Conservation (phyloP, 2,797 vertebrate genomes). For the Megalops cyprinoides region DNA sequence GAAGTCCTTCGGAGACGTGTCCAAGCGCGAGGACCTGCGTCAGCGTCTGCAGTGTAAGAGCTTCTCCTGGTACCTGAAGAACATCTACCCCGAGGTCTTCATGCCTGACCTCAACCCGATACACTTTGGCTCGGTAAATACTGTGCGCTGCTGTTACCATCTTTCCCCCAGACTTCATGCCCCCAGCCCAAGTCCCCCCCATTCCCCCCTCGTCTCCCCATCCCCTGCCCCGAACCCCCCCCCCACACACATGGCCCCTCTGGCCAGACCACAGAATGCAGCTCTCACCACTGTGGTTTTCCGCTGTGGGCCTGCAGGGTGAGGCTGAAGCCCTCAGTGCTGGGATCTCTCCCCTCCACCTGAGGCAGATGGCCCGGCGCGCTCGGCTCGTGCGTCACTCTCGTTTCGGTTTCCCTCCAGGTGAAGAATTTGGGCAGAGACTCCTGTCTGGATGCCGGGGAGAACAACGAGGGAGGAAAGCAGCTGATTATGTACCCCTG, state of each 20-base stretch:
- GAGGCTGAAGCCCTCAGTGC: too few relatives aligned
- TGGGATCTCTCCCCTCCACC: too few relatives aligned
- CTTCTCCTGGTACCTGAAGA: slow-evolving; percentile 96
- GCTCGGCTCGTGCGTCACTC: too few relatives aligned
- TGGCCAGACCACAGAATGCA: too few relatives aligned
- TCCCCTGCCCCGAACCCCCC: too few relatives aligned
- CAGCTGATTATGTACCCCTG: slow-evolving; percentile 92
- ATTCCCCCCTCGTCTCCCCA: slow-evolving; percentile 33
- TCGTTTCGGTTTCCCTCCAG: slow-evolving; percentile 77
- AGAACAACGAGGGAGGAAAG: slow-evolving; percentile 93
- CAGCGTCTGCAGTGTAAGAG: slow-evolving; percentile 89
- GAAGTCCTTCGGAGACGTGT: slow-evolving; percentile 88
- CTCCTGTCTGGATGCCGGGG: slow-evolving; percentile 91
- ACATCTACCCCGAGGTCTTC: slow-evolving; percentile 94
- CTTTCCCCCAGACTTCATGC: too few relatives aligned
- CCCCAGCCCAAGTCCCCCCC: too few relatives aligned
- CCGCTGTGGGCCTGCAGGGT: too few relatives aligned
- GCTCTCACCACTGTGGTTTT: too few relatives aligned
- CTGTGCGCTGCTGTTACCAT: too few relatives aligned
- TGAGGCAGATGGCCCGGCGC: slow-evolving; percentile 6
- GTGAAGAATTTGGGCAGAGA: slow-evolving; percentile 86
- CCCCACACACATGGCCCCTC: too few relatives aligned
- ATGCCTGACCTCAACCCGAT: slow-evolving; percentile 92
- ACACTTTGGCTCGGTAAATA: slow-evolving; percentile 88
- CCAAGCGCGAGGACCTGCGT: slow-evolving; percentile 85